These are phyloP conservation scores for Sebastes elongatus DNA, from an alignment of 2,797 vertebrate genomes.

Conservation along the genomic window DNA sequence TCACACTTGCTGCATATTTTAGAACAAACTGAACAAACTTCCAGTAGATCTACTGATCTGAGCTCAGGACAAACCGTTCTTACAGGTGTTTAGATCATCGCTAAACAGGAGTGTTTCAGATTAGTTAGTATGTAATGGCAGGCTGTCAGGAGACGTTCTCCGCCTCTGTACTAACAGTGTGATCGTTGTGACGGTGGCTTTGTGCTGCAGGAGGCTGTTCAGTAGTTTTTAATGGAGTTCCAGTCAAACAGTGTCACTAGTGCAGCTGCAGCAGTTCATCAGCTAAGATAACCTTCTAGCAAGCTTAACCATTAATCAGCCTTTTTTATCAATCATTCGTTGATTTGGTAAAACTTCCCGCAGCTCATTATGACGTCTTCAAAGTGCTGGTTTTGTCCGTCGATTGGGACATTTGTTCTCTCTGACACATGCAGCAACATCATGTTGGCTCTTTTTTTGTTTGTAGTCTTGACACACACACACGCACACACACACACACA, in stretches of 20 bases:
- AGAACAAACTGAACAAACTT: no score
- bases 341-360: not conserved
- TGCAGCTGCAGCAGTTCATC: no score
- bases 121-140: not conserved
- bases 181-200: not conserved
- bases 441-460: not conserved
- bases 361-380: not conserved
- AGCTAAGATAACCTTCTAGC: not conserved
- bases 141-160: not conserved
- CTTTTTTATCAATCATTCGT: not conserved
- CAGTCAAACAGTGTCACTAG: not conserved
- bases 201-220: not conserved
- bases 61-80: no score
- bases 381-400: not conserved
- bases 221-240: not conserved
- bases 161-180: not conserved
- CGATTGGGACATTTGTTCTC: not conserved
- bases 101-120: no score
- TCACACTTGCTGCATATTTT: no score
- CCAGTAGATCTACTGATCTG: no score
- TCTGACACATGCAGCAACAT: not conserved
- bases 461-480: not conserved
- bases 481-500: not conserved
- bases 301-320: not conserved
- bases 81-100: no score